These are phyloP conservation scores for Lasioglossum baleicum DNA, from an alignment of 1,140 invertebrate species.

Conservation along the genomic window DNA sequence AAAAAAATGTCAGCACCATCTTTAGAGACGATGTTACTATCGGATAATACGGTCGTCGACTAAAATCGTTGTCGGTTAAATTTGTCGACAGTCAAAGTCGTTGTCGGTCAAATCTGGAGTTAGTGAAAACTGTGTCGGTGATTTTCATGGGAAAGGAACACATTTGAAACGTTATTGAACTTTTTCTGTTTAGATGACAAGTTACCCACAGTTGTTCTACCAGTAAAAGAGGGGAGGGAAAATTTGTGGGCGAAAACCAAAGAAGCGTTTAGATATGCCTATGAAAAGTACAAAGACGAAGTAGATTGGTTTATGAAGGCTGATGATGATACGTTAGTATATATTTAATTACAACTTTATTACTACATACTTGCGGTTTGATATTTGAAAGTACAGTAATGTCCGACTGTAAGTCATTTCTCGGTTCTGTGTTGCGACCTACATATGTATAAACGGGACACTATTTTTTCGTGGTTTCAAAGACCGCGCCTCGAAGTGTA, in stretches of 20 bases:
- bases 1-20: no score
- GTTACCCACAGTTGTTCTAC: constrained; percentile 86
- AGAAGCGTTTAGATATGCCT: constrained; percentile 94
- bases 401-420: no score
- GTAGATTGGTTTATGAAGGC: constrained; percentile 97
- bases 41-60: no score
- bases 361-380: not conserved
- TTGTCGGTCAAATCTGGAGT: no score
- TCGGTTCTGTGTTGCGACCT: no score
- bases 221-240: constrained; percentile 92
- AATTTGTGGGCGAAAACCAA: constrained; percentile 98
- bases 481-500: no score
- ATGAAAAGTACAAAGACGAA: constrained; percentile 89
- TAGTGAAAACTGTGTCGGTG: no score
- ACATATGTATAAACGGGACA: no score
- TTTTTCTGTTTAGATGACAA: constrained; percentile 81
- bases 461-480: no score
- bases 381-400: not conserved
- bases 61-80: no score
- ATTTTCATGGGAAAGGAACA: not conserved
- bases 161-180: not conserved
- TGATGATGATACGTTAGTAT: constrained; percentile 94
- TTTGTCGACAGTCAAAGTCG: no score
- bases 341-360: not conserved
- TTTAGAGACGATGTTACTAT: no score